These are phyloP conservation scores for Eremophila alpestris DNA, from an alignment of 2,797 vertebrate genomes.

Conservation along the genomic window DNA sequence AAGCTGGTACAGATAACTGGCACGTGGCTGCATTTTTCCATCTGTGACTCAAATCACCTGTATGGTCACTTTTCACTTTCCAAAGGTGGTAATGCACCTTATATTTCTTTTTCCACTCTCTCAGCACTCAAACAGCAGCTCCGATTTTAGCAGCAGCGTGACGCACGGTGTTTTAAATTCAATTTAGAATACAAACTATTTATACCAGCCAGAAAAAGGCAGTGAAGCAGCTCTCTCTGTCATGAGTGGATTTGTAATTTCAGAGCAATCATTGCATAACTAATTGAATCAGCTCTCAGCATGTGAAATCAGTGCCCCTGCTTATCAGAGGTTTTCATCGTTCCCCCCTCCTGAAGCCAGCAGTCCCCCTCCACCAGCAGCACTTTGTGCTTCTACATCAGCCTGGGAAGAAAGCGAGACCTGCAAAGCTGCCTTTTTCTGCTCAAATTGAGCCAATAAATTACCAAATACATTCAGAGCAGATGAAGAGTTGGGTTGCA, in stretches of 20 bases:
- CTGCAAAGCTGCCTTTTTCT: background rate
- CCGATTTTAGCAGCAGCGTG: conserved; percentile 61
- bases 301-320: conserved; percentile 37
- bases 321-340: conserved; percentile 25
- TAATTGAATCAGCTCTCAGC: conserved; percentile 64
- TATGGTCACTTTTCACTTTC: conserved; percentile 1
- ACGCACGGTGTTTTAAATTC: conserved; percentile 68
- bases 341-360: conserved; percentile 17
- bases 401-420: background rate
- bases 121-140: background rate
- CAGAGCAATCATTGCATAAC: conserved; percentile 58
- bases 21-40: background rate
- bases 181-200: conserved; percentile 71
- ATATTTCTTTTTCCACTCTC: background rate
- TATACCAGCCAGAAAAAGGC: conserved; percentile 65
- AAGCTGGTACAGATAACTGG: background rate
- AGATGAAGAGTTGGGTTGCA: background rate
- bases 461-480: background rate
- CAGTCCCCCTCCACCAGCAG: background rate
- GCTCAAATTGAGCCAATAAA: conserved; percentile 5
- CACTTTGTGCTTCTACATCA: background rate
- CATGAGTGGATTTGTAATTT: conserved; percentile 64
- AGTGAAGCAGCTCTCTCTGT: conserved; percentile 54
- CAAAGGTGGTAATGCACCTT: conserved; percentile 10
- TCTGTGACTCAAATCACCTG: conserved; percentile 3